Evolutionary conservation across 2,113 vertebrate genomes (phyloP), one percentile per base, ranked within the genome.

Genomic region (Sebastes schlegelii): DNA sequence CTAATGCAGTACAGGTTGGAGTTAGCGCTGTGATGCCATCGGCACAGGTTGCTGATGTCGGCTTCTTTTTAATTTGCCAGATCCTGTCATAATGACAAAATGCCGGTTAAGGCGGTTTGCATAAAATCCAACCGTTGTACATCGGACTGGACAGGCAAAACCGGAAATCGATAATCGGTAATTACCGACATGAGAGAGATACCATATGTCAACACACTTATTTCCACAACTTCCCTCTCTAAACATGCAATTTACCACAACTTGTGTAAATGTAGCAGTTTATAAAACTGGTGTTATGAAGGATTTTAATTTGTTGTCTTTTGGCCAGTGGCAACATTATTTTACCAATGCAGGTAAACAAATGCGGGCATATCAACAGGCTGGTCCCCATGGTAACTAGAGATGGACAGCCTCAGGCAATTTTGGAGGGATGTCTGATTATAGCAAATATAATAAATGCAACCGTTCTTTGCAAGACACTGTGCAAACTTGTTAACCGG

Each of bases 351-450:
- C 84, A 76, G 45, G 79, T 83, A 74, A 74, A 69, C 23, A 80
- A 78, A 81, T 61, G 46, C 23, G 70, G 13, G 62, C 12, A 73
- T 65, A 61, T 45, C 75, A 79, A 85, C 46, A 72, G 13, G 61
- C 74, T 78, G 69, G 62, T 83, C 71, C 62, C 82, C 57, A 51
- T 65, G 71, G 82, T 65, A 86, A 79, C 66, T 69, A 43, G 40
- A 76, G 71, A 73, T 45, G 16, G 57, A 76, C 42, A 65, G 51
- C 82, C 82, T 60, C 12, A 58, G 82, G 84, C 61, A 72, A 76
- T 55, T 60, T 84, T 80, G 52, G 45, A 71, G 54, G 26, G 70
- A 46, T 79, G 65, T 75, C 64, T 84, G 78, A 40, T 75, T 76
- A 63, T 9, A 69, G 42, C 58, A 74, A 86, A 82, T 46, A 82